Base-by-base conservation (phyloP, 2,113 vertebrate species). In the Periophthalmus modestus region DNA sequence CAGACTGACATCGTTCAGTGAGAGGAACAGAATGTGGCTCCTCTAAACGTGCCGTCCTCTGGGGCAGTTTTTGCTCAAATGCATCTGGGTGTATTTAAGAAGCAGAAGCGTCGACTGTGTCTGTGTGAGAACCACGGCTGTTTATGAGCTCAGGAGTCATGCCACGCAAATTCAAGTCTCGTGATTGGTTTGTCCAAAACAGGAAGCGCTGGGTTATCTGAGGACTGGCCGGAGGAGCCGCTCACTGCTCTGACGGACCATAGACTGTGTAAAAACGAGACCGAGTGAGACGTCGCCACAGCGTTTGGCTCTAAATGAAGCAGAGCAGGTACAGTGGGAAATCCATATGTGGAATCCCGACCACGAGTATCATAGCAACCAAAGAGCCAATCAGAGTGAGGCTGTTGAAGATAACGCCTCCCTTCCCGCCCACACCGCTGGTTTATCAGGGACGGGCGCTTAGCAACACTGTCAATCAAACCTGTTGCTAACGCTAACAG, bases 121-220 rank as follows among this genome's bases (percentile, higher is more conserved):
- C 10, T 62, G 46, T 54, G 57, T 48, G 55, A 62, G 39, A 71
- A 58, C 39, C 23, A 70, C 46, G 50, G 52, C 36, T 65, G 33
- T 72, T 54, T 58, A 66, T 39, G 61, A 59, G 68, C 18, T 19
- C 50, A 65, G 43, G 68, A 72, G 77, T 78, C 70, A 58, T 73
- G 59, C 73, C 57, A 83, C 75, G 73, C 69, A 67, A 78, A 85
- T 87, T 69, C 83, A 73, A 74, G 28, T 66, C 79, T 74, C 2
- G 7, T 66, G 77, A 70, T 76, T 75, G 58, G 33, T 85, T 82
- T 88, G 73, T 68, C 87, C 87, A 87, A 85, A 90, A 81, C 91
- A 84, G 89, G 91, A 86, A 73, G 83, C 58, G 65, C 23, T 12
- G n/a, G 71, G 78, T 72, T 66, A 75, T 72, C 47, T 74, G 33